phyloP scores from a whole-genome alignment of 2,113 vertebrate genomes.

The Caracal caracal region DNA sequence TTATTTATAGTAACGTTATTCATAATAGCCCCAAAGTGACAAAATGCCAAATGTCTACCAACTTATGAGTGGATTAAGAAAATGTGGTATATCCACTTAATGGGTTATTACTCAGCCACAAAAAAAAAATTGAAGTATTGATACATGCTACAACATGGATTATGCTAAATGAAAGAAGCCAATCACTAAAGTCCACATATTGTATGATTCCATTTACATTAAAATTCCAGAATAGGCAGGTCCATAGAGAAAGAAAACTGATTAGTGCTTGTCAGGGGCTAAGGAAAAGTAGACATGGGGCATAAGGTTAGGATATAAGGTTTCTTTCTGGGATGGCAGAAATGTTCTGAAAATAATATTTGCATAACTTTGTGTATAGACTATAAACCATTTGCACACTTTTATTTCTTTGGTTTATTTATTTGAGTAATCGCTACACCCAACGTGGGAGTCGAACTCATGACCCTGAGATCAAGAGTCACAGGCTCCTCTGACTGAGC shows the following conservation, averaged over 20 bases:
- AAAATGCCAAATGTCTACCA: not conserved
- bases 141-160: not conserved
- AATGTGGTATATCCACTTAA: not conserved
- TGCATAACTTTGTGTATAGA: not conserved
- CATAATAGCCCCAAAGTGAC: not conserved
- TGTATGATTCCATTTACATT: not conserved
- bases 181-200: not conserved
- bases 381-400: not conserved
- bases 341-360: not conserved
- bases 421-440: not conserved
- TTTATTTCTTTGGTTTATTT: not conserved
- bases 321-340: not conserved
- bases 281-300: not conserved
- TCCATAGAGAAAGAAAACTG: not conserved
- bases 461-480: not conserved
- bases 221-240: not conserved
- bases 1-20: not conserved
- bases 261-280: no score
- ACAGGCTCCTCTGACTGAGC: not conserved
- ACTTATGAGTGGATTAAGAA: not conserved
- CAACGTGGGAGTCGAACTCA: not conserved
- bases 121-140: not conserved
- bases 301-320: not conserved
- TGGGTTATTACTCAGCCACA: not conserved
- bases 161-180: not conserved